Evolutionary conservation across 1,140 invertebrate genomes (phyloP), one percentile per base, ranked within the genome.

Genomic region (Ctenoplectra terminalis): DNA sequence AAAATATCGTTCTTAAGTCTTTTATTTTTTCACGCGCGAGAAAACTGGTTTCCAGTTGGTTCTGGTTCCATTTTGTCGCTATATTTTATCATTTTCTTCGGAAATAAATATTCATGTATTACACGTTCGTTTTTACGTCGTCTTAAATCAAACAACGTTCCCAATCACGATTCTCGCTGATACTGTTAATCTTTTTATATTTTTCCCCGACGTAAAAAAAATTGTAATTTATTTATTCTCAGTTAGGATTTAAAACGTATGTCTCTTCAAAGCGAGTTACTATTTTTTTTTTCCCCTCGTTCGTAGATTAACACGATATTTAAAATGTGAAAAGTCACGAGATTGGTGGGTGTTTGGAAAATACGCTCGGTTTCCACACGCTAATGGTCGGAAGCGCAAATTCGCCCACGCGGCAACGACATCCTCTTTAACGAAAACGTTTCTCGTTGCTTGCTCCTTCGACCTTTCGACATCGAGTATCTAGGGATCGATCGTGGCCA

Each of bases 391-490:
- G 67, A 79, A 79, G 43, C 56, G 54, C 34, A 31, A 79, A 50
- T 29, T 31, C 69, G 60, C 69, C 74, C 31, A 83, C 81, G 23
- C n/a, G 23, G 9, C 9, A 23, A 13, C 40, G 23, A 48, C 43
- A 72, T 72, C 67, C 54, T 70, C 67, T 72, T 79, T 72, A 61
- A 17, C 75, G 67, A 29, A 48, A 79, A 3, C 40, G 54, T 46
- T 67, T 67, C 17, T 26, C 64, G 50, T 9, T 52, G 20, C 26
- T 34, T 56, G 40, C 23, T 85, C 71, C 71, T 81, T 72, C 52
- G 60, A 81, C 83, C 83, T 86, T 86, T 81, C 11, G 29, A 43
- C 15, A 67, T 84, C 31, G 37, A 43, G 17, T 48, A 11, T 1
- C 23, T 15, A 4, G 50, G 31, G 9, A 71, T 78, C 76, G 54